phyloP scores from a whole-genome alignment of 2,888 invertebrate species.

The Cheilosia urbana region DNA sequence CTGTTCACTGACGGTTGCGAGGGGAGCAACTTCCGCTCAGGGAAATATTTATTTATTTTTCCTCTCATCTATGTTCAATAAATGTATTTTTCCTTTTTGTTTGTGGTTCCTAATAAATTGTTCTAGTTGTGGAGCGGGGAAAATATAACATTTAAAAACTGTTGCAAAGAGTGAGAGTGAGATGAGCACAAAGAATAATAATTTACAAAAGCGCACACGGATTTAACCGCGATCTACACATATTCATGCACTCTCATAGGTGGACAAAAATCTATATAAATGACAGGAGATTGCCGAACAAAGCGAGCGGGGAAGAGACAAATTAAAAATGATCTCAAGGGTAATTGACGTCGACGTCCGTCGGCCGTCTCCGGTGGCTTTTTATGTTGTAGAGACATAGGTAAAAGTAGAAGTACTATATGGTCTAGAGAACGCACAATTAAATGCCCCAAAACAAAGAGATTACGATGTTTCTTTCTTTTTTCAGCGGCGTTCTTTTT shows the following conservation, averaged over 20 bases:
- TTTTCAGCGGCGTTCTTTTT: slow-evolving; percentile 23
- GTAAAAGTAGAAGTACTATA: not conserved
- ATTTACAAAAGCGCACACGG: slow-evolving; percentile 36
- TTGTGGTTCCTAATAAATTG: slow-evolving; percentile 29
- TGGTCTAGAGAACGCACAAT: slow-evolving; percentile 26
- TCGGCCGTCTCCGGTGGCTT: slow-evolving; percentile 12
- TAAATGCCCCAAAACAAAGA: slow-evolving; percentile 51
- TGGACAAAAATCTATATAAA: slow-evolving; percentile 21
- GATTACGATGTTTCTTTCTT: slow-evolving; percentile 11
- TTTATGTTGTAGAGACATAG: not conserved
- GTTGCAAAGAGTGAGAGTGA: slow-evolving; percentile 17
- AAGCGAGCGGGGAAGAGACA: not conserved
- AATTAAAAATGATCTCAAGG: slow-evolving; percentile 40
- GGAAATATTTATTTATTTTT: slow-evolving; percentile 63
- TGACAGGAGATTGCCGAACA: not conserved
- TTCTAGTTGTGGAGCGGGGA: slow-evolving; percentile 18
- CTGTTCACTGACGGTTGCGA: slow-evolving; percentile 39
- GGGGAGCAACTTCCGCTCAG: slow-evolving; percentile 53
- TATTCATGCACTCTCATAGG: slow-evolving; percentile 34
- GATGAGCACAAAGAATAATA: slow-evolving; percentile 63
- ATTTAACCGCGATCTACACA: slow-evolving; percentile 1
- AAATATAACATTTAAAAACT: slow-evolving; percentile 3
- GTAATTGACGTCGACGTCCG: slow-evolving; percentile 45
- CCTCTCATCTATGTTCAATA: slow-evolving; percentile 51
- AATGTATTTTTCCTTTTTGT: slow-evolving; percentile 27